A percentile compares a stretch with the other conserved stretches of the same genome.
Conservation (phyloP, 2,113 vertebrate genomes). For the Circaetus cinerascens region DNA sequence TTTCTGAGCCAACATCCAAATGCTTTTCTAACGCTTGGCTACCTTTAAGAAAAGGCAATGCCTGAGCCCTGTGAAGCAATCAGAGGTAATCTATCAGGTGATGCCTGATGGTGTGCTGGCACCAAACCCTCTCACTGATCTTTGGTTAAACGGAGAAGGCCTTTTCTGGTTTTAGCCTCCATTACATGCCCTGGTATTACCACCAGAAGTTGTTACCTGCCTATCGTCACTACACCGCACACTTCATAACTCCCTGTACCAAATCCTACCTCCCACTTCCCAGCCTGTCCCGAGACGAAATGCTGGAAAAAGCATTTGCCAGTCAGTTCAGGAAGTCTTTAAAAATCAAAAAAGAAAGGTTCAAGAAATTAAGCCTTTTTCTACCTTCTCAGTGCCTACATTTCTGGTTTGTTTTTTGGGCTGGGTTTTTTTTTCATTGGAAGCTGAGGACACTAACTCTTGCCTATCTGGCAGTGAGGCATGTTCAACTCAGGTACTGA, state of each 20-base stretch:
- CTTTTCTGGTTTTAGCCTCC: neutral
- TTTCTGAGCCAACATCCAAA: neutral
- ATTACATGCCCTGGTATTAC: neutral
- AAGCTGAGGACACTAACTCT: neutral
- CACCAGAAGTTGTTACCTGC: slow-evolving; percentile 42
- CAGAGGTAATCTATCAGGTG: neutral
- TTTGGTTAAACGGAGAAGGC: neutral
- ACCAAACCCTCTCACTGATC: neutral
- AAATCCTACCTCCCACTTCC: slow-evolving; percentile 7
- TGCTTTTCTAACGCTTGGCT: neutral
- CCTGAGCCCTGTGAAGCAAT: neutral
- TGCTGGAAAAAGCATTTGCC: slow-evolving; percentile 22
- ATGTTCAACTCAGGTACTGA: neutral
- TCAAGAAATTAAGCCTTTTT: neutral
- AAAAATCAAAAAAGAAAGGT: neutral
- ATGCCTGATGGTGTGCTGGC: neutral
- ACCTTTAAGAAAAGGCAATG: neutral
- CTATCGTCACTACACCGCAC: neutral
- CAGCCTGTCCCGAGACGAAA: neutral
- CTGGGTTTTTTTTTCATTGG: neutral
- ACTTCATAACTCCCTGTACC: neutral
- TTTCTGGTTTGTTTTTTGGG: neutral
- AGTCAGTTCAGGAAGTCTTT: slow-evolving; percentile 7
- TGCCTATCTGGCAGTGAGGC: neutral
- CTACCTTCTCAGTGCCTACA: neutral